Conservation (phyloP, 1,140 invertebrate genomes). For the Penaeus chinensis region DNA sequence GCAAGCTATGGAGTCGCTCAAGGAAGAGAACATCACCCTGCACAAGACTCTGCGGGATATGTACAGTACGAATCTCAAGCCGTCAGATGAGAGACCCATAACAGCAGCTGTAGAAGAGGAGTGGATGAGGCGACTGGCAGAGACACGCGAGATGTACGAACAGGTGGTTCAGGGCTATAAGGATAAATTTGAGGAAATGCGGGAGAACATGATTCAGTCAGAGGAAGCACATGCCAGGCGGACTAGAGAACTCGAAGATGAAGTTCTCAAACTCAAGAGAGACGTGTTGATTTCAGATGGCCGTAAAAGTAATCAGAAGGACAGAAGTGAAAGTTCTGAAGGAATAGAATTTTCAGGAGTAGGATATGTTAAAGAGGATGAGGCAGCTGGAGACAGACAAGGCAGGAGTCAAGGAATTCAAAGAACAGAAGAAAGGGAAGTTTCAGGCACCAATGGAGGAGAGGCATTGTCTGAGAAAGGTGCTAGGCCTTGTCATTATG, state of each 20-base stretch:
- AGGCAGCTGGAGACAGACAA: too few species aligned
- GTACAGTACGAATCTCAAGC: background rate
- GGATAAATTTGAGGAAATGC: constrained; percentile 35
- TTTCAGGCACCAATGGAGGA: too few species aligned
- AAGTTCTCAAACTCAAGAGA: background rate
- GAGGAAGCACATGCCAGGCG: constrained; percentile 32
- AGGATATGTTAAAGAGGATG: too few species aligned
- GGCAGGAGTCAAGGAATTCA: too few species aligned
- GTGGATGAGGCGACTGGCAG: constrained; percentile 43
- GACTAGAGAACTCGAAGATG: constrained; percentile 1
- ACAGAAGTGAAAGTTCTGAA: too few species aligned
- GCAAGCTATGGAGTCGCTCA: constrained; percentile 28
- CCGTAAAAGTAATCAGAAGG: background rate
- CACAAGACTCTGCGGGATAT: constrained; percentile 6
- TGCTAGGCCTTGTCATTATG: too few species aligned
- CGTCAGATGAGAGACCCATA: background rate
- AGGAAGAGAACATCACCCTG: constrained; percentile 23
- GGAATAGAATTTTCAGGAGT: too few species aligned
- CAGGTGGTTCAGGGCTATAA: constrained; percentile 38
- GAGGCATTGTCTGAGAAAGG: too few species aligned
- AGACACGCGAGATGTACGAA: constrained; percentile 46
- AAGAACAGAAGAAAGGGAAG: too few species aligned
- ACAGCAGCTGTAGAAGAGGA: constrained; percentile 34
- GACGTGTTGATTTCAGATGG: background rate
- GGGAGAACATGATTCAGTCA: constrained; percentile 11